Conservation (phyloP, 1,140 invertebrate genomes). For the Drosophila parvula region DNA sequence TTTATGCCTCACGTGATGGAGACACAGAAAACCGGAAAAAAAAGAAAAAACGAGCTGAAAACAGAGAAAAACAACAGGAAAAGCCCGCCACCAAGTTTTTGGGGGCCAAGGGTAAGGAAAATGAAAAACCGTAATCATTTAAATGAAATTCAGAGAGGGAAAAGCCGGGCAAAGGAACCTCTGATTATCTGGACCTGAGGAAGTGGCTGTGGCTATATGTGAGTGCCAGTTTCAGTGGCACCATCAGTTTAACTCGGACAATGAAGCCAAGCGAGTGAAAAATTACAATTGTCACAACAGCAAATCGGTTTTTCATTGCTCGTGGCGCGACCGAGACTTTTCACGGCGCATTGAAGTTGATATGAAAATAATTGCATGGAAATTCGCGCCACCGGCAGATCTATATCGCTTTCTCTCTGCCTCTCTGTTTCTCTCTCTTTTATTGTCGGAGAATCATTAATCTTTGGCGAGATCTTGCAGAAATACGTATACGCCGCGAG, state of each 20-base stretch:
- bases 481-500: conserved; percentile 55
- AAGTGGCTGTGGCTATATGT: conserved; percentile 30
- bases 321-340: conserved; percentile 49
- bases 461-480: conserved; percentile 46
- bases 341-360: conserved; percentile 77
- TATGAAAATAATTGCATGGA: conserved; percentile 78
- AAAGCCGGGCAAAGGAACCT: conserved; percentile 22
- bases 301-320: conserved; percentile 79
- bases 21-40: conserved; percentile 20
- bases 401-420: conserved; percentile 20
- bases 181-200: conserved; percentile 44
- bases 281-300: conserved; percentile 81
- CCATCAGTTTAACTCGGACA: conserved; percentile 51
- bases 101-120: conserved; percentile 21
- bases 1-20: conserved; percentile 61
- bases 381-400: conserved; percentile 55
- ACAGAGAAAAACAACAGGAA: conserved; percentile 21
- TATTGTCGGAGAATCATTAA: conserved; percentile 19
- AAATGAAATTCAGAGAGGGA: conserved; percentile 64
- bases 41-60: not conserved
- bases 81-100: not conserved
- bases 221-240: conserved; percentile 24
- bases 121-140: conserved; percentile 70
- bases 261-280: conserved; percentile 78
- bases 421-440: conserved; percentile 10